Evolutionary conservation across 2,113 vertebrate genomes (phyloP).

Genomic region (Myotis brandtii): DNA sequence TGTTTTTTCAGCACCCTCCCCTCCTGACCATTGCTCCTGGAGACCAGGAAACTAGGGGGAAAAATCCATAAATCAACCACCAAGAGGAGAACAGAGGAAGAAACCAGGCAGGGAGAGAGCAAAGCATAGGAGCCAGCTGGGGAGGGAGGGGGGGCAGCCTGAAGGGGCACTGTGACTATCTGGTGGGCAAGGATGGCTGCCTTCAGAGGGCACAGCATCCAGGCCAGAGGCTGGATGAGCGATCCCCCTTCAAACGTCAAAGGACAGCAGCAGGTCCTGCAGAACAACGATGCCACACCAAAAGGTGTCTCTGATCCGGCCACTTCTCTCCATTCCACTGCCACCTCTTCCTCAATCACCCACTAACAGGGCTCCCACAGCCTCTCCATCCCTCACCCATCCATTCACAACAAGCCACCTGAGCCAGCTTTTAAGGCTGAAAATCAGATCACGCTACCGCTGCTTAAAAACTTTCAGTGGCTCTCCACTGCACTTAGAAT

Average conservation of each 20-base stretch:
- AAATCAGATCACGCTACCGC: not conserved
- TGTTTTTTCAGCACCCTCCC: not conserved
- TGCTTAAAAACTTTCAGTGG: not conserved
- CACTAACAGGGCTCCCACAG: too few species aligned
- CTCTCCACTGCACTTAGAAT: not conserved
- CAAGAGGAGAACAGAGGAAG: constrained; percentile 18
- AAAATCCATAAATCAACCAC: constrained; percentile 73
- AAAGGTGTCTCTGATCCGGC: not conserved
- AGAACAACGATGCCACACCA: not conserved
- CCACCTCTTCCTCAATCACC: not conserved
- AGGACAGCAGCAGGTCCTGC: not conserved
- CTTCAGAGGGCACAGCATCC: not conserved
- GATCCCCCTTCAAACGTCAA: not conserved
- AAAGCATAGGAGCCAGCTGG: not conserved
- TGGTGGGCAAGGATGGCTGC: not conserved
- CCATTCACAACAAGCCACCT: not conserved
- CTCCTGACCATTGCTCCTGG: constrained; percentile 70
- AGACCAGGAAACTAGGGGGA: constrained; percentile 56
- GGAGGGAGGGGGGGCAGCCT: not conserved
- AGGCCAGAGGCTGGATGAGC: not conserved
- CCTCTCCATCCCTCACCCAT: not conserved
- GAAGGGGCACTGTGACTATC: not conserved
- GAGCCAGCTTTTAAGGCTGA: not conserved
- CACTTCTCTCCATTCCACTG: not conserved
- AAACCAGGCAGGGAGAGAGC: not conserved